Evolutionary conservation across 1,140 invertebrate species (phyloP), one percentile per base, ranked within the genome.

Genomic region (Drosophila miranda): DNA sequence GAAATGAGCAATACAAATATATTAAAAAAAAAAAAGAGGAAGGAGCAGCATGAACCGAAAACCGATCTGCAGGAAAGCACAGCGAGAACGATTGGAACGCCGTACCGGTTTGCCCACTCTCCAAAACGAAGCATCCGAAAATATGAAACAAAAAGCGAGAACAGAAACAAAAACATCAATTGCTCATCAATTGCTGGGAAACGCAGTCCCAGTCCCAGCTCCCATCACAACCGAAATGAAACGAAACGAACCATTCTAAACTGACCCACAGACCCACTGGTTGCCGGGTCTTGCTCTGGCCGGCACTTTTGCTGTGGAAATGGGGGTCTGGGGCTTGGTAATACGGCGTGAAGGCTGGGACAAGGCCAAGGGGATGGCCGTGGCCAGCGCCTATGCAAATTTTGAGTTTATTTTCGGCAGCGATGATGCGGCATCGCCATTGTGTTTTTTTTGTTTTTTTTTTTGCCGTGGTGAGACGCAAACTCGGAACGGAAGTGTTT

Each of bases 401-500:
- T 45, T 46, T 28, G 34, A 41, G 41, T 54, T 52, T 84, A 82
- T 82, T 82, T 82, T 82, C 79, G 80, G 75, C 79, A 57, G 19
- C 26, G 44, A 46, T 75, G 54, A 75, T 70, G 52, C 44, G 51
- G 19, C 21, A 38, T 13, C 11, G 14, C 38, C 38, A 23, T 5
- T 5, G 34, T 42, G 34, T 42, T 49, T 48, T 42, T 52, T 75
- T 16, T 16, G 0, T 16, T 16, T 16, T 16, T 16, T 64, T 23
- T 64, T 71, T 52, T 49, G 60, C 43, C 63, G n/a, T 53, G 54
- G 41, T 54, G 21, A 6, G 8, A 45, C 19, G 21, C 54, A 56
- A 77, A 57, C 38, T 48, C 46, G 60, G 80, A 84, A 74, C 80
- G 80, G 80, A 84, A 84, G 81, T 86, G 81, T 77, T 84, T 84